phyloP scores from a whole-genome alignment of 2,888 invertebrate genomes.

The Charanyca ferruginea region DNA sequence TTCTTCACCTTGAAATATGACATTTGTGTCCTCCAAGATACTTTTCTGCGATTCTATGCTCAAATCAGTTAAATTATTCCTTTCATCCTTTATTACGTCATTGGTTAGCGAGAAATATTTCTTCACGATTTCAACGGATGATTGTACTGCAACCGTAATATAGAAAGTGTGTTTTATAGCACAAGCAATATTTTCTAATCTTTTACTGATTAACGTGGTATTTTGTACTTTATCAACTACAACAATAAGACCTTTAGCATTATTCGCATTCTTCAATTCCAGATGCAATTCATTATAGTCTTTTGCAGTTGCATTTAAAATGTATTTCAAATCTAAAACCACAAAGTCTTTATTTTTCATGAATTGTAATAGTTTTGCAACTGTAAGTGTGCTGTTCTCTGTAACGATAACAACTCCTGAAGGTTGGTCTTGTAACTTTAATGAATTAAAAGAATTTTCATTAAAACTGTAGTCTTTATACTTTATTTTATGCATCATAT shows the following conservation, averaged over 20 bases:
- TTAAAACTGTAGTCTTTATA: constrained; percentile 18
- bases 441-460: constrained; percentile 2
- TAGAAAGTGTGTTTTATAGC: no score
- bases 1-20: constrained; percentile 32
- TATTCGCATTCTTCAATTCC: constrained; percentile 12
- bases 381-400: constrained; percentile 2
- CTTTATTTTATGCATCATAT: constrained; percentile 17
- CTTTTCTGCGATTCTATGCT: no score
- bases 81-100: neutral
- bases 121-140: constrained; percentile 13
- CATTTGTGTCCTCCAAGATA: constrained; percentile 16
- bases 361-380: constrained; percentile 9
- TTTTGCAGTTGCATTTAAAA: constrained; percentile 9
- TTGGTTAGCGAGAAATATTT: constrained; percentile 19
- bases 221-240: constrained; percentile 13
- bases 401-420: neutral
- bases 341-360: constrained; percentile 4
- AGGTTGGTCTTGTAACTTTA: neutral
- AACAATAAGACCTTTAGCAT: constrained; percentile 9
- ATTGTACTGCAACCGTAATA: no score
- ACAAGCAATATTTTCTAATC: constrained; percentile 18
- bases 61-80: no score
- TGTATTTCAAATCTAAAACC: constrained; percentile 25
- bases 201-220: neutral
- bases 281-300: neutral